Percentiles rank a stretch among this genome's conserved stretches.
These are phyloP conservation scores for Hydrocynus forskahlii DNA, from an alignment of 2,797 vertebrate genomes.

Conservation along the genomic window DNA sequence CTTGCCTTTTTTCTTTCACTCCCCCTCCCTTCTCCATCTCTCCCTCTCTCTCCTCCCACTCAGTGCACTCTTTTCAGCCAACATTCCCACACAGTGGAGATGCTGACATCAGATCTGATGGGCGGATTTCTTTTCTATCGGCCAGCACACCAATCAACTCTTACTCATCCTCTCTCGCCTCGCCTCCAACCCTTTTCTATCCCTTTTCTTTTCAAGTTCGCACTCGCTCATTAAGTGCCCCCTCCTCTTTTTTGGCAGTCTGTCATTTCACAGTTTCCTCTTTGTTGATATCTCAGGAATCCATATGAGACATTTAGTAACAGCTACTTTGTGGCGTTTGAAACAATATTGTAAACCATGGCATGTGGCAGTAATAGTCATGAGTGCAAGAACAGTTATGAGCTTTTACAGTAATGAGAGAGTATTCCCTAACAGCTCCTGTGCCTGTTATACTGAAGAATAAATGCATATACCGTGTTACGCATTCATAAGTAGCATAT, in stretches of 20 bases:
- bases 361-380: conserved; percentile 37
- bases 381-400: conserved; percentile 37
- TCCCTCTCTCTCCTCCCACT: conserved; percentile 9
- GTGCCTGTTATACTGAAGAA: not conserved
- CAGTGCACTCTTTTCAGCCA: conserved; percentile 26
- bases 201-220: conserved; percentile 3
- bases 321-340: conserved; percentile 44
- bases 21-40: conserved; percentile 1
- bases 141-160: conserved; percentile 32
- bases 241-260: conserved; percentile 38
- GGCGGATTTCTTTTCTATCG: conserved; percentile 38
- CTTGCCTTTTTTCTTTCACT: not conserved
- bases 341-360: conserved; percentile 42
- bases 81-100: conserved; percentile 47
- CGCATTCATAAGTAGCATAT: not conserved
- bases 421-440: conserved; percentile 28
- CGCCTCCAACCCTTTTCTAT: not conserved
- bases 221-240: conserved; percentile 26
- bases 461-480: not conserved
- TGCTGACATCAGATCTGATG: conserved; percentile 46
- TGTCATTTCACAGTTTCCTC: conserved; percentile 35
- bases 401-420: conserved; percentile 2
- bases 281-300: conserved; percentile 46
- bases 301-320: conserved; percentile 47
- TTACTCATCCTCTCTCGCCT: conserved; percentile 36